A percentile compares a stretch with the other conserved stretches of the same genome.
Evolutionary conservation across 2,113 vertebrate genomes (phyloP).

Genomic region (Pseudonaja textilis): DNA sequence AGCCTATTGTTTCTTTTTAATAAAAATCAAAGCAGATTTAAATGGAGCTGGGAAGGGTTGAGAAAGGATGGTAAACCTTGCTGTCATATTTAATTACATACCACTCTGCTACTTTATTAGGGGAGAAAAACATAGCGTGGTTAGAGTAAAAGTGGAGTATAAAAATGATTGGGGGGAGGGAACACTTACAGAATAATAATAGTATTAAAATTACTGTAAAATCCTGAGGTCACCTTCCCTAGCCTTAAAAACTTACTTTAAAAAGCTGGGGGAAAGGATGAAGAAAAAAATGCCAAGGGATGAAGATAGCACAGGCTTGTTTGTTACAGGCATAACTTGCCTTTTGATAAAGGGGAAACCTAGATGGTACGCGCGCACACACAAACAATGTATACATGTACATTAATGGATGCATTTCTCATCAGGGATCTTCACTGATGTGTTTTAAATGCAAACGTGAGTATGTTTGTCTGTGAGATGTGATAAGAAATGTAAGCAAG

Average conservation of each 20-base stretch:
- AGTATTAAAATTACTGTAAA: background rate
- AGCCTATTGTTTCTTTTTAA: constrained; percentile 1
- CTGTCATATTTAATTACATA: constrained; percentile 26
- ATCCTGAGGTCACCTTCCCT: background rate
- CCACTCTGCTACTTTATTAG: background rate
- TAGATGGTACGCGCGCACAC: background rate
- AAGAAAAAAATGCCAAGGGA: background rate
- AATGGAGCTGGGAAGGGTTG: background rate
- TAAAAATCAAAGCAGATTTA: background rate
- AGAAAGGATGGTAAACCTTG: constrained; percentile 25
- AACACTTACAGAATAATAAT: background rate
- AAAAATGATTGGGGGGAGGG: background rate
- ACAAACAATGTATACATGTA: background rate
- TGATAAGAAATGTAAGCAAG: background rate
- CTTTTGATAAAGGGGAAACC: background rate
- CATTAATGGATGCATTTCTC: background rate
- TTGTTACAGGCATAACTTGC: background rate
- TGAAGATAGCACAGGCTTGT: background rate
- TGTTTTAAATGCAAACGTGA: background rate
- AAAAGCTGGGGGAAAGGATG: background rate
- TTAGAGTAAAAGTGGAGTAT: background rate
- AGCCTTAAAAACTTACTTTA: background rate
- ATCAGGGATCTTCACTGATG: background rate
- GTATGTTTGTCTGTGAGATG: background rate
- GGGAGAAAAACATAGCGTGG: background rate